These are phyloP conservation scores for Darevskia nairensis DNA, from an alignment of 2,797 vertebrate genomes.

Conservation along the genomic window DNA sequence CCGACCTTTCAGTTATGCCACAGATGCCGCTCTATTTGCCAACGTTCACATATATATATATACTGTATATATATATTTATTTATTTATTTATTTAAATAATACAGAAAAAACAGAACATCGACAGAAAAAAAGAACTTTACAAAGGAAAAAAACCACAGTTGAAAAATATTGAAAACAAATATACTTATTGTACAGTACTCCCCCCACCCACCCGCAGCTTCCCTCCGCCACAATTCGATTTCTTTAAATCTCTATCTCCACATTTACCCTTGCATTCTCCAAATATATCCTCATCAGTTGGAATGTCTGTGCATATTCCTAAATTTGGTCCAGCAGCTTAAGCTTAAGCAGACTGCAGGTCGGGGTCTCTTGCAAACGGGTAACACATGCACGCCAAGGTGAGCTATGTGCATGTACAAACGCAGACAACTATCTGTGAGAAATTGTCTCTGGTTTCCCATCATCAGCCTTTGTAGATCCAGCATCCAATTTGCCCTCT, in stretches of 20 bases:
- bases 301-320: no score
- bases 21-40: background rate
- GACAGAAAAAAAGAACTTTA: background rate
- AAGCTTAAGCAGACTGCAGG: no score
- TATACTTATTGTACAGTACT: no score
- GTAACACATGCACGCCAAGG: background rate
- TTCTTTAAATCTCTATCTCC: no score
- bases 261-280: no score
- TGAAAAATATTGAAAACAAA: no score
- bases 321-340: no score
- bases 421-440: background rate
- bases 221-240: no score
- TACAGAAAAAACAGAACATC: background rate
- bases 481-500: background rate
- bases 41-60: background rate
- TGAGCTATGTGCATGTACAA: background rate
- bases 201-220: no score
- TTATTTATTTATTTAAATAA: background rate
- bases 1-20: background rate
- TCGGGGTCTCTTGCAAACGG: background rate
- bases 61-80: no score
- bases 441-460: background rate
- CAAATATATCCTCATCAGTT: no score
- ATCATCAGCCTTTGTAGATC: background rate
- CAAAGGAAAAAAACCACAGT: no score